Conservation (phyloP, 2,888 invertebrate genomes). For the Metellina segmentata region DNA sequence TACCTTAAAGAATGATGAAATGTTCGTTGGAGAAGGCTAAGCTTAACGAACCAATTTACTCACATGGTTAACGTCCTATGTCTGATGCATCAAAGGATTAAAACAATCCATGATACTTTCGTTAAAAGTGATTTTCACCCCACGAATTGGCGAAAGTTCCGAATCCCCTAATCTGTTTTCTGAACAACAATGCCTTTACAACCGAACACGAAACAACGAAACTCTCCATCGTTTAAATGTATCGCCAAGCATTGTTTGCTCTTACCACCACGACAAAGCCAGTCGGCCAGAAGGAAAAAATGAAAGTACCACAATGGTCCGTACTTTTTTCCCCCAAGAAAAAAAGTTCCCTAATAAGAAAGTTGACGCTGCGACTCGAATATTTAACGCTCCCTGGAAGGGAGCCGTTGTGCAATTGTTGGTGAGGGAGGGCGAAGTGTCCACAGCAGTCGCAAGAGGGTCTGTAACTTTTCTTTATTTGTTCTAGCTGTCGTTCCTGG, state of each 20-base stretch:
- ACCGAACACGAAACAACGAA: too few species aligned
- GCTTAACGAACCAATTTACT: too few species aligned
- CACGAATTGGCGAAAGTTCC: too few species aligned
- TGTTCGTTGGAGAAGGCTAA: too few species aligned
- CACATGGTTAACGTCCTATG: too few species aligned
- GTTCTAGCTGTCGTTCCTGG: constrained; percentile 29
- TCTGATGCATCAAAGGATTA: too few species aligned
- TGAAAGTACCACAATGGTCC: neutral
- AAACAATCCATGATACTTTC: too few species aligned
- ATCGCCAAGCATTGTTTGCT: neutral
- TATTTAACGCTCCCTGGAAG: constrained; percentile 40
- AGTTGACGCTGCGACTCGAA: constrained; percentile 19
- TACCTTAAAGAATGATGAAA: too few species aligned
- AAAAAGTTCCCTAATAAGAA: constrained; percentile 14
- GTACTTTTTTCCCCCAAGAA: neutral
- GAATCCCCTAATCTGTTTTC: too few species aligned
- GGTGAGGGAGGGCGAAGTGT: constrained; percentile 32
- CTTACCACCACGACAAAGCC: neutral
- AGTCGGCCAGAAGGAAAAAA: neutral
- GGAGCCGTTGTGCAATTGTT: constrained; percentile 38
- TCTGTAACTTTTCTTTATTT: constrained; percentile 55
- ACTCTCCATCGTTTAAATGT: too few species aligned
- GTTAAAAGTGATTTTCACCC: too few species aligned
- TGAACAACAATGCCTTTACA: too few species aligned
- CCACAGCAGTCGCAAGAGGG: constrained; percentile 29